phyloP scores from a whole-genome alignment of 1,140 invertebrate genomes.

The Sycobia sp. region DNA sequence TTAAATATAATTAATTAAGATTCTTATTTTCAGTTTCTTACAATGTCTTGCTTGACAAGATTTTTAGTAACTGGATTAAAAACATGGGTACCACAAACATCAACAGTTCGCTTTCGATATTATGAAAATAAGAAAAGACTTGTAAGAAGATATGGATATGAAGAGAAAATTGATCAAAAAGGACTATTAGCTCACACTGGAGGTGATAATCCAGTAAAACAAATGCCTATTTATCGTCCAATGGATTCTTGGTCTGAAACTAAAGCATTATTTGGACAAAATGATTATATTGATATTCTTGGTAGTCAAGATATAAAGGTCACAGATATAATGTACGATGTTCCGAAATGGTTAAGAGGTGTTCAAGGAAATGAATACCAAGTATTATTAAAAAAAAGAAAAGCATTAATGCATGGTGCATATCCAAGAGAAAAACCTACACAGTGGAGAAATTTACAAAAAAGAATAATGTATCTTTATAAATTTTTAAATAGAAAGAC shows the following conservation, averaged over 20 bases:
- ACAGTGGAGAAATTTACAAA: conserved; percentile 76
- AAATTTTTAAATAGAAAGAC: conserved; percentile 80
- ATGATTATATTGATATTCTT: conserved; percentile 96
- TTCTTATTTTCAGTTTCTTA: too few species aligned
- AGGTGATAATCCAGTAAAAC: conserved; percentile 57
- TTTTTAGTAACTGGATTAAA: conserved; percentile 26
- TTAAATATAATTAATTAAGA: too few species aligned
- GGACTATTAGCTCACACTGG: conserved; percentile 72
- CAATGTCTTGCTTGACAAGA: conserved; percentile 47
- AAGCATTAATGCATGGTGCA: conserved; percentile 64
- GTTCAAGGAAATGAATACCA: conserved; percentile 81
- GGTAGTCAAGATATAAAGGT: conserved; percentile 83
- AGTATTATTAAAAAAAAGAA: conserved; percentile 76
- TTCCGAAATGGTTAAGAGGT: conserved; percentile 86
- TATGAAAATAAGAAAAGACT: conserved; percentile 72
- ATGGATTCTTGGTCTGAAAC: conserved; percentile 76
- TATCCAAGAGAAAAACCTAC: conserved; percentile 70
- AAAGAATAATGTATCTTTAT: conserved; percentile 76
- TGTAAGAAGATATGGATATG: conserved; percentile 72
- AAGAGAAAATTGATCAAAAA: conserved; percentile 68
- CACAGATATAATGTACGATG: conserved; percentile 78
- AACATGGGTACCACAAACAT: conserved; percentile 56
- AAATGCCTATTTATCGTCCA: conserved; percentile 75
- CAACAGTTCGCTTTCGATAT: conserved; percentile 66
- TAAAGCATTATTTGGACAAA: conserved; percentile 88